Percentiles rank a stretch among this genome's conserved stretches.
Conservation (phyloP, 2,113 vertebrate species). For the Datnioides undecimradiatus region DNA sequence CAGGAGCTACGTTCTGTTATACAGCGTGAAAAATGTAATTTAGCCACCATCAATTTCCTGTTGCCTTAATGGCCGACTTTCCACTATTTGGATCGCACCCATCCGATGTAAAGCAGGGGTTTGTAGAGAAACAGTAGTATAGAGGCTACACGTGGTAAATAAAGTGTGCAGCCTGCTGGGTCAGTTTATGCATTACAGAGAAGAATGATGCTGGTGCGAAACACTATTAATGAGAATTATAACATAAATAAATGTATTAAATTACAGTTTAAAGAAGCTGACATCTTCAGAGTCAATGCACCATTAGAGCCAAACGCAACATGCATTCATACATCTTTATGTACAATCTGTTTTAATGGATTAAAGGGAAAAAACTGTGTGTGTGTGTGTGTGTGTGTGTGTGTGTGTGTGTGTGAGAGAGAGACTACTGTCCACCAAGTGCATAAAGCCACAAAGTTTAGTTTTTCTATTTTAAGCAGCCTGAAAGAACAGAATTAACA, state of each 20-base stretch:
- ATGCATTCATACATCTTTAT: slow-evolving; percentile 25
- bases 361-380: no score
- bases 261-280: slow-evolving; percentile 1
- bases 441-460: background rate
- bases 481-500: slow-evolving; percentile 4
- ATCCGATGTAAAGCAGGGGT: slow-evolving; percentile 30
- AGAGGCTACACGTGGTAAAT: slow-evolving; percentile 30
- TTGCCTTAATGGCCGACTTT: slow-evolving; percentile 36
- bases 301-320: slow-evolving; percentile 15
- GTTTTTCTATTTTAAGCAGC: slow-evolving; percentile 2
- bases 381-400: no score
- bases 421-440: background rate
- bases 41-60: slow-evolving; percentile 35
- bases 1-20: slow-evolving; percentile 37
- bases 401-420: no score
- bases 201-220: slow-evolving; percentile 3
- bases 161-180: slow-evolving; percentile 29
- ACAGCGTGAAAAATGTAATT: slow-evolving; percentile 27
- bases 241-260: slow-evolving; percentile 7
- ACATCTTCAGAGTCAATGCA: slow-evolving; percentile 1
- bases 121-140: slow-evolving; percentile 22
- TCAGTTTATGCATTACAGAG: slow-evolving; percentile 18
- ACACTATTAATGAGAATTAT: slow-evolving; percentile 7
- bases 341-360: background rate
- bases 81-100: slow-evolving; percentile 28